phyloP scores from a whole-genome alignment of 2,797 vertebrate genomes.

The Chlorospingus flavigularis region DNA sequence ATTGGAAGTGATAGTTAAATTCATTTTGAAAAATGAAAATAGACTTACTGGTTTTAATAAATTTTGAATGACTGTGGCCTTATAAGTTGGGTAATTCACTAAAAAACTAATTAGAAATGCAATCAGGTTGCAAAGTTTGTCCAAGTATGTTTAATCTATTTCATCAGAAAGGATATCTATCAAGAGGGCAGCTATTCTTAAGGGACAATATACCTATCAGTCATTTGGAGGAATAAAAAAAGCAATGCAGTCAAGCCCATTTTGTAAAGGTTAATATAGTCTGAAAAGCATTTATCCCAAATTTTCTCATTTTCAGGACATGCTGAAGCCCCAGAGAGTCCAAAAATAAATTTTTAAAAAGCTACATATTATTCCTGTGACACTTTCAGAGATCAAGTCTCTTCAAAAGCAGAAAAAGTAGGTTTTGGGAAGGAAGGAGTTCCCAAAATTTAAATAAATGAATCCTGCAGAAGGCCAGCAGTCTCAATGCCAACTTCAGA shows the following conservation, averaged over 20 bases:
- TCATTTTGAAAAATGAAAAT: conserved; percentile 13
- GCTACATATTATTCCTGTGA: background rate
- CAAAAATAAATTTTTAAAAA: conserved; percentile 26
- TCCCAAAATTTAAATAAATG: background rate
- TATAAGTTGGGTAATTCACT: conserved; percentile 34
- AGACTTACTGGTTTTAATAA: background rate
- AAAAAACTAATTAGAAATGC: conserved; percentile 64
- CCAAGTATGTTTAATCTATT: conserved; percentile 53
- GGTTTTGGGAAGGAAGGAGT: background rate
- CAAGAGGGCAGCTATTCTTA: conserved; percentile 39
- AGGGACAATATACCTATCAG: conserved; percentile 46
- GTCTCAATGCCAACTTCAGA: background rate
- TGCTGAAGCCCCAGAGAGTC: conserved; percentile 65
- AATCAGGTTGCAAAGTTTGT: conserved; percentile 60
- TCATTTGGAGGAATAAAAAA: conserved; percentile 56
- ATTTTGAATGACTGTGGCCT: background rate
- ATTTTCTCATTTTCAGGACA: conserved; percentile 57
- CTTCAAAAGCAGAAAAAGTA: background rate
- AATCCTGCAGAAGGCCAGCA: background rate
- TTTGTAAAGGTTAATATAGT: conserved; percentile 73
- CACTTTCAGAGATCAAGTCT: background rate
- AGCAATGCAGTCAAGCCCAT: conserved; percentile 51
- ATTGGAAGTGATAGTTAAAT: background rate
- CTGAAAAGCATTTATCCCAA: conserved; percentile 63
- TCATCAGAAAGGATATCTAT: conserved; percentile 39